Evolutionary conservation across 2,888 invertebrate species (phyloP), one percentile per base, ranked within the genome.

Genomic region (Sepiola atlantica): DNA sequence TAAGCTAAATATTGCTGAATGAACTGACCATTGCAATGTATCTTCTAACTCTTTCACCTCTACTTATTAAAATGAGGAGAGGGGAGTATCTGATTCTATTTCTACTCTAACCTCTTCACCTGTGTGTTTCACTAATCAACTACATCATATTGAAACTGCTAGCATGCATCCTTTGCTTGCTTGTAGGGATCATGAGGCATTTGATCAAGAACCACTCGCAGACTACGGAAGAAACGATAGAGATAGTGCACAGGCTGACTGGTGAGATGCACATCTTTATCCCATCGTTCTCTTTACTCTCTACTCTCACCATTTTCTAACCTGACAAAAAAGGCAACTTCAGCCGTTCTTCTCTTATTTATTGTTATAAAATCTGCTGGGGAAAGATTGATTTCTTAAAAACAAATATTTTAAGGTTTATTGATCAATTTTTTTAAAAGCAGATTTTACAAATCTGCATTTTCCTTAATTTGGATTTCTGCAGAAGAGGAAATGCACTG

Each of bases 101-200:
- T 45, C 45, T 45, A 45, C 77, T n/a, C 77, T 77, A 28, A n/a
- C n/a, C n/a, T 90, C n/a, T 10, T 54, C 28, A 92, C 92, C 32
- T 45, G 92, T 92, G 55, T 92, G 92, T 54, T 45, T n/a, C 92
- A 54, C 92, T 92, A 92, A 92, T 55, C 32, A n/a, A n/a, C 92
- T 92, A 92, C 45, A 55, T 55, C 92, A 54, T 92, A 45, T 92
- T 45, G 92, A 92, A 55, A 92, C 92, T 92, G 92, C 55, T 92
- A 92, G 92, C 92, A 92, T 92, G 92, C 92, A 92, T 92, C 92
- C 92, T 92, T 92, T 92, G 92, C 92, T 92, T 92, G 92, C 92
- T 92, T 92, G 92, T 92, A 92, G 92, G 92, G 92, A 92, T 92
- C 54, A 92, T 92, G 92, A 92, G 35, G 32, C 28, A 92, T 92